phyloP scores from a whole-genome alignment of 2,113 vertebrate genomes.

The Megaceryle maxima region DNA sequence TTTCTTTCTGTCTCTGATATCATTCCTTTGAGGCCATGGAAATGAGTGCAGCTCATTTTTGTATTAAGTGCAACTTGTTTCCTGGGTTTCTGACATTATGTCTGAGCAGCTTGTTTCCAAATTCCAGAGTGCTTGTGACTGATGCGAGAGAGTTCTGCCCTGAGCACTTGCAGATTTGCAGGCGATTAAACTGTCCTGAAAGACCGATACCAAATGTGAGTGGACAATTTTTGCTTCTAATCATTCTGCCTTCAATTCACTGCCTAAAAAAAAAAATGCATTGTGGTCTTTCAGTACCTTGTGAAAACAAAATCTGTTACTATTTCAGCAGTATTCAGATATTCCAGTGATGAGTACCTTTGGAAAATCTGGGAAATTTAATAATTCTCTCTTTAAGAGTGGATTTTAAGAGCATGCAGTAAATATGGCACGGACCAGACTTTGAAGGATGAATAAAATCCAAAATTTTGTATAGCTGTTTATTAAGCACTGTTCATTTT shows the following conservation, averaged over 20 bases:
- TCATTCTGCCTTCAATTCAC: neutral
- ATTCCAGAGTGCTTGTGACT: neutral
- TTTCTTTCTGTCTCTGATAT: neutral
- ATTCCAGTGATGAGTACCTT: neutral
- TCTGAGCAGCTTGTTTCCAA: neutral
- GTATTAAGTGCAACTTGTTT: neutral
- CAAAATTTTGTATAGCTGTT: neutral
- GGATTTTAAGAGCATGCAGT: neutral
- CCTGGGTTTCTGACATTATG: neutral
- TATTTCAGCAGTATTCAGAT: neutral
- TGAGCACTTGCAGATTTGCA: neutral
- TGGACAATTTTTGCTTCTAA: neutral
- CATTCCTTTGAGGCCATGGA: neutral
- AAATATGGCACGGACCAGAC: neutral
- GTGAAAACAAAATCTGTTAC: neutral
- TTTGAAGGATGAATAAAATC: neutral
- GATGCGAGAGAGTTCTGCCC: neutral
- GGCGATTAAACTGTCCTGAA: neutral
- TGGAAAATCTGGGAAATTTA: neutral
- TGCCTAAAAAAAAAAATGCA: neutral
- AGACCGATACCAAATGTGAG: neutral
- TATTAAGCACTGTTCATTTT: neutral
- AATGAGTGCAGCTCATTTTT: neutral
- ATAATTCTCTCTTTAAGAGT: neutral
- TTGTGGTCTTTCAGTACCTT: neutral